phyloP scores from a whole-genome alignment of 2,113 vertebrate genomes.

The Stomatorhinus ivindoensis region DNA sequence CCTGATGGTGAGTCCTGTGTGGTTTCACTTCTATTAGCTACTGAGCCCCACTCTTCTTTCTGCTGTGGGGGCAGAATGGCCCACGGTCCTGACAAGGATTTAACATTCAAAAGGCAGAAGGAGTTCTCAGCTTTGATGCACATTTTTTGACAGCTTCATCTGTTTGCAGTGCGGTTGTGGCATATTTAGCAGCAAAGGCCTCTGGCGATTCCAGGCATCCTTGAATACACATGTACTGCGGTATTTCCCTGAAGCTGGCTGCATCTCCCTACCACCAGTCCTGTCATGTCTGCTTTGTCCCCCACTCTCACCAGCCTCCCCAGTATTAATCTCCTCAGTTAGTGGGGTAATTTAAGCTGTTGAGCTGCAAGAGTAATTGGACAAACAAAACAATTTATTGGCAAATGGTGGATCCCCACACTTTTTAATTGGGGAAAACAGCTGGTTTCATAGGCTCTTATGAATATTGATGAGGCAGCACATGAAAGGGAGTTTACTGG shows the following conservation, averaged over 20 bases:
- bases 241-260: not conserved
- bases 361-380: constrained; percentile 37
- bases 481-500: constrained; percentile 43
- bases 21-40: not conserved
- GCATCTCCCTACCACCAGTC: not conserved
- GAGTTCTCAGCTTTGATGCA: constrained; percentile 50
- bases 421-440: constrained; percentile 59
- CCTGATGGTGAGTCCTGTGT: constrained; percentile 84
- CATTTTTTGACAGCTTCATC: constrained; percentile 53
- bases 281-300: not conserved
- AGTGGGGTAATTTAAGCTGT: not conserved
- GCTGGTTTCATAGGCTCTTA: constrained; percentile 54
- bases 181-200: not conserved
- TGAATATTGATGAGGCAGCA: constrained; percentile 58
- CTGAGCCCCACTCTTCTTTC: not conserved
- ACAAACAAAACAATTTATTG: constrained; percentile 55
- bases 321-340: constrained; percentile 8
- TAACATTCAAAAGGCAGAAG: not conserved
- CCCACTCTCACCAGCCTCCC: not conserved
- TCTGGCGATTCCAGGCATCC: not conserved
- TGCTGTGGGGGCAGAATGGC: not conserved
- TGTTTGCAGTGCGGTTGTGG: constrained; percentile 16
- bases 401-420: constrained; percentile 43
- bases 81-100: not conserved
- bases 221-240: not conserved